Conservation (phyloP, 1,140 invertebrate genomes). For the Halesus radiatus region DNA sequence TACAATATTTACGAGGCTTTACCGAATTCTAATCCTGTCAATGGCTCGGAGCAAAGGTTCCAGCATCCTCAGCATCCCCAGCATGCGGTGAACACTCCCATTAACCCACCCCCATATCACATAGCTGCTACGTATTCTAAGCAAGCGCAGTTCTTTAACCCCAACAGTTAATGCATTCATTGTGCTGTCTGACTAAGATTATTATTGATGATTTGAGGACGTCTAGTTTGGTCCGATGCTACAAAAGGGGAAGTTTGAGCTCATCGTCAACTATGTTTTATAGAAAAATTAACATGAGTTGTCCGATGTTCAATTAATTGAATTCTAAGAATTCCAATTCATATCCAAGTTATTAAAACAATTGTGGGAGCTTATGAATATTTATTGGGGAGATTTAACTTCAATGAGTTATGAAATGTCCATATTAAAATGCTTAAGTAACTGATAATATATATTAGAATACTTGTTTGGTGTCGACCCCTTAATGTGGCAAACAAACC, state of each 20-base stretch:
- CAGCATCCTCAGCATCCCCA: conserved; percentile 57
- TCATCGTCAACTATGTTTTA: neutral
- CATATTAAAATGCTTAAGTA: too few relatives aligned
- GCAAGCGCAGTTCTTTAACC: conserved; percentile 70
- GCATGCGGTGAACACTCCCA: conserved; percentile 57
- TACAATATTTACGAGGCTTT: conserved; percentile 49
- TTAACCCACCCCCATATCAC: conserved; percentile 69
- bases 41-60: conserved; percentile 23
- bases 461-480: too few relatives aligned
- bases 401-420: too few relatives aligned
- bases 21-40: conserved; percentile 37
- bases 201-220: too few relatives aligned
- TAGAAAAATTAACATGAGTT: conserved; percentile 3
- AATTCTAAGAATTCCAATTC: conserved; percentile 2
- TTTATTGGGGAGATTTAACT: neutral
- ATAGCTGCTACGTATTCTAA: conserved; percentile 70
- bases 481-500: too few relatives aligned
- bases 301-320: neutral
- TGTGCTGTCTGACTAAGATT: neutral
- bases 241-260: neutral
- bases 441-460: too few relatives aligned
- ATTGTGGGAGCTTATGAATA: conserved; percentile 1
- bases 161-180: conserved; percentile 43
- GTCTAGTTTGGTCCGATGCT: too few relatives aligned
- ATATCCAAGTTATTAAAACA: conserved; percentile 2